Percentiles rank a stretch among this genome's conserved stretches.
phyloP scores from a whole-genome alignment of 1,140 invertebrate genomes.

The Hylaeus anthracinus region DNA sequence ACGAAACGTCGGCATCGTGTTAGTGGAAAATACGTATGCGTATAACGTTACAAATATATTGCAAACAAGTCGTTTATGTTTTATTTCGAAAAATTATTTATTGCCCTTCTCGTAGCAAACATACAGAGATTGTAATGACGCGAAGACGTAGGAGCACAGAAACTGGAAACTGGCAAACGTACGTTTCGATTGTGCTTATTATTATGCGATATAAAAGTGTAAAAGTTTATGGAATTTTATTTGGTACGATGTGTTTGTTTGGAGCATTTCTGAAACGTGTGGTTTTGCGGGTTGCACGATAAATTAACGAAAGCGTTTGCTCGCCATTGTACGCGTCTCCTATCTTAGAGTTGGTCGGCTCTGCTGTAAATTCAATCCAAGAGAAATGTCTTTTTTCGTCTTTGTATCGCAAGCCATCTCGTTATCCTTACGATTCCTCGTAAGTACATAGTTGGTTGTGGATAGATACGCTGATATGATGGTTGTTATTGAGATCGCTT shows the following conservation, averaged over 20 bases:
- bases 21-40: not conserved
- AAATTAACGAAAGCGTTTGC: too few species aligned
- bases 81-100: slow-evolving; percentile 15
- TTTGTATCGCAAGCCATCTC: not conserved
- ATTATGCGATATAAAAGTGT: too few species aligned
- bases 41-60: slow-evolving; percentile 7
- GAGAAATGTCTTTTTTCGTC: not conserved
- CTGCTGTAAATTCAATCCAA: not conserved
- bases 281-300: too few species aligned
- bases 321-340: too few species aligned
- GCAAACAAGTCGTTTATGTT: not conserved
- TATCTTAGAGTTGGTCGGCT: too few species aligned
- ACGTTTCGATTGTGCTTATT: too few species aligned
- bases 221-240: not conserved
- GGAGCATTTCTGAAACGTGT: too few species aligned
- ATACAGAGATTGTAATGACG: not conserved
- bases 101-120: not conserved
- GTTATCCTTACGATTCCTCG: not conserved
- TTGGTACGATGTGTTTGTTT: too few species aligned
- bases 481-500: slow-evolving; percentile 28
- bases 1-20: not conserved
- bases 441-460: not conserved
- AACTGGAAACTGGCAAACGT: too few species aligned
- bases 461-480: not conserved
- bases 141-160: not conserved